Conservation (phyloP, 2,888 invertebrate genomes). For the Tenthredo amoena region DNA sequence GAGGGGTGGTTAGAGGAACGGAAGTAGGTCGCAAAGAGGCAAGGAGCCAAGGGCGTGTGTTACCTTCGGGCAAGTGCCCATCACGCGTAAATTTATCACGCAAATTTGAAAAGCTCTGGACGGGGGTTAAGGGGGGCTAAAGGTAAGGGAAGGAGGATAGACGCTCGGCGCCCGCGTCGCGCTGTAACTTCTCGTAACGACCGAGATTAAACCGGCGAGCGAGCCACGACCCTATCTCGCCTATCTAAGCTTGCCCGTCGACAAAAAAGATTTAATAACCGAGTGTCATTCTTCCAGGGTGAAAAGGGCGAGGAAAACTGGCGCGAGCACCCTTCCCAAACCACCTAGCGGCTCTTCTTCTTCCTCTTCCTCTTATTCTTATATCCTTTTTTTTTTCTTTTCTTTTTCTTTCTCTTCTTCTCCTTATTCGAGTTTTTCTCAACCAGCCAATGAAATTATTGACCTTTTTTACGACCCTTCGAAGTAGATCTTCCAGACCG, state of each 20-base stretch:
- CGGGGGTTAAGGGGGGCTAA: neutral
- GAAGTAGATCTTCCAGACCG: neutral
- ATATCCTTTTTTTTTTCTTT: neutral
- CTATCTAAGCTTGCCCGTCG: constrained; percentile 48
- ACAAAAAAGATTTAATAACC: constrained; percentile 54
- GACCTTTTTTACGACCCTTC: constrained; percentile 25
- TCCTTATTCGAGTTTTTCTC: neutral
- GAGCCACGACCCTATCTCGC: constrained; percentile 45
- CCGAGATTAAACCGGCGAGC: constrained; percentile 52
- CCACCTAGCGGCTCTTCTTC: neutral
- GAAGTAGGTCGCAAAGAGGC: constrained; percentile 9
- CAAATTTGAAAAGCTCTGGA: constrained; percentile 47
- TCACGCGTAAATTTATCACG: constrained; percentile 47
- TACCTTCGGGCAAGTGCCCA: constrained; percentile 35
- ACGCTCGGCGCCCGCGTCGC: constrained; percentile 4
- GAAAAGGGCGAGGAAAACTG: constrained; percentile 10
- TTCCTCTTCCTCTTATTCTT: neutral
- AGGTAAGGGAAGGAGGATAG: neutral
- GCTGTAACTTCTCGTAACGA: constrained; percentile 49
- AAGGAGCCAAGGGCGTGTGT: constrained; percentile 16
- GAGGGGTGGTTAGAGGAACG: neutral
- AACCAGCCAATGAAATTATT: constrained; percentile 24
- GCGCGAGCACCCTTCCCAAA: neutral
- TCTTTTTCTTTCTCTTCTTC: neutral
- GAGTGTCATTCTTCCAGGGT: constrained; percentile 47